Percentiles rank a stretch among this genome's conserved stretches.
These are phyloP conservation scores for Sciurus niger DNA, from an alignment of 2,113 vertebrate genomes.

Conservation along the genomic window DNA sequence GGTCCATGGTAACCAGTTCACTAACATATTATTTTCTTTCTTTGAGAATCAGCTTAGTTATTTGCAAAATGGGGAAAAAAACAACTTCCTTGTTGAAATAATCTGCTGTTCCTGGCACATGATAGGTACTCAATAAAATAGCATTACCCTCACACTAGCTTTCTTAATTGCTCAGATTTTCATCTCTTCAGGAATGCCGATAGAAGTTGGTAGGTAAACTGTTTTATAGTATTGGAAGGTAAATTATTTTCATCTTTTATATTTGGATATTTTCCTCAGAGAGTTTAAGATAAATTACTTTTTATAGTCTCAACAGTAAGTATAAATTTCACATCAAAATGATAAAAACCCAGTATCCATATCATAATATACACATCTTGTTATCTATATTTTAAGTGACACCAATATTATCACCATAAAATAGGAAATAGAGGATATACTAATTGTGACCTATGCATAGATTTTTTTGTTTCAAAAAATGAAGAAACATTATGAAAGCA, in stretches of 20 bases:
- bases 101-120: not conserved
- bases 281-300: constrained; percentile 41
- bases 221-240: constrained; percentile 16
- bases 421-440: constrained; percentile 56
- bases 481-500: constrained; percentile 71
- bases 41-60: not conserved
- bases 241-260: constrained; percentile 52
- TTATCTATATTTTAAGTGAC: constrained; percentile 50
- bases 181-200: not conserved
- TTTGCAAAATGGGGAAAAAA: not conserved
- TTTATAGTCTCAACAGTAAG: not conserved
- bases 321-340: constrained; percentile 56
- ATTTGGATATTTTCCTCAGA: constrained; percentile 39
- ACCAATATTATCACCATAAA: constrained; percentile 53
- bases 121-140: not conserved
- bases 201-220: not conserved
- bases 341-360: constrained; percentile 40
- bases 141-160: not conserved
- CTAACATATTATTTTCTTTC: not conserved
- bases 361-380: constrained; percentile 12
- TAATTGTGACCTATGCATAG: constrained; percentile 70
- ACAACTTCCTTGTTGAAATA: not conserved
- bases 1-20: not conserved
- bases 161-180: not conserved
- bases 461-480: constrained; percentile 78